These are phyloP conservation scores for Macropis europaea DNA, from an alignment of 2,888 invertebrate species.

Conservation along the genomic window DNA sequence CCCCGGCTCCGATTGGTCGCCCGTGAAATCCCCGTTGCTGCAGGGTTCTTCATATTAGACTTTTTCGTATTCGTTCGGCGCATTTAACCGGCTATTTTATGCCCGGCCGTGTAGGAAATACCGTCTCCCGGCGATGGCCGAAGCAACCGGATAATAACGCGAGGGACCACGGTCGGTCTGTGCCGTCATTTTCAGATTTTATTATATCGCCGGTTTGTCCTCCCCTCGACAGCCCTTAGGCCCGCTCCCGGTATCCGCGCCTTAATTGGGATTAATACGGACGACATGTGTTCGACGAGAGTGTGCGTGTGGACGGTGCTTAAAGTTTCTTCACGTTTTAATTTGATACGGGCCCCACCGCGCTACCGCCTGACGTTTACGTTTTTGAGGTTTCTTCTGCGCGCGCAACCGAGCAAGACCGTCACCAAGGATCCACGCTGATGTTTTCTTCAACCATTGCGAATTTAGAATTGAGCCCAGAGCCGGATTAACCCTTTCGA, in stretches of 20 bases:
- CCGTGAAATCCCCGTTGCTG: slow-evolving; percentile 13
- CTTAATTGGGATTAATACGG: slow-evolving; percentile 65
- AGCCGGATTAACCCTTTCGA: no score
- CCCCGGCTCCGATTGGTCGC: slow-evolving; percentile 48
- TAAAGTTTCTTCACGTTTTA: slow-evolving; percentile 58
- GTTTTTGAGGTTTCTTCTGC: slow-evolving; percentile 7
- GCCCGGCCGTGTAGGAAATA: slow-evolving; percentile 55
- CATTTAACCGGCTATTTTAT: slow-evolving; percentile 67
- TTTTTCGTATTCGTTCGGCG: slow-evolving; percentile 67
- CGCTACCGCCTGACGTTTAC: slow-evolving; percentile 19
- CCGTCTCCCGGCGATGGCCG: slow-evolving; percentile 41
- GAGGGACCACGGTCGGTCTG: slow-evolving; percentile 58
- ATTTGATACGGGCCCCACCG: slow-evolving; percentile 28
- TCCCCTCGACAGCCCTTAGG: slow-evolving; percentile 22
- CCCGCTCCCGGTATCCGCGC: slow-evolving; percentile 37
- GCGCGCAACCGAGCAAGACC: no score
- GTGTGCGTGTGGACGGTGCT: slow-evolving; percentile 19
- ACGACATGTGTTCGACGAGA: slow-evolving; percentile 32
- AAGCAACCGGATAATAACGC: slow-evolving; percentile 67
- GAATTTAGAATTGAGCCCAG: no score
- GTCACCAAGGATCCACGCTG: no score
- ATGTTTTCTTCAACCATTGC: no score
- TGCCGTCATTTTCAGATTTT: slow-evolving; percentile 72
- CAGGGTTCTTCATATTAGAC: slow-evolving; percentile 62
- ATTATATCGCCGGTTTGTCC: slow-evolving; percentile 65